Evolutionary conservation across 1,140 invertebrate genomes (phyloP), one percentile per base, ranked within the genome.

Genomic region (Scaptomyza pallida): DNA sequence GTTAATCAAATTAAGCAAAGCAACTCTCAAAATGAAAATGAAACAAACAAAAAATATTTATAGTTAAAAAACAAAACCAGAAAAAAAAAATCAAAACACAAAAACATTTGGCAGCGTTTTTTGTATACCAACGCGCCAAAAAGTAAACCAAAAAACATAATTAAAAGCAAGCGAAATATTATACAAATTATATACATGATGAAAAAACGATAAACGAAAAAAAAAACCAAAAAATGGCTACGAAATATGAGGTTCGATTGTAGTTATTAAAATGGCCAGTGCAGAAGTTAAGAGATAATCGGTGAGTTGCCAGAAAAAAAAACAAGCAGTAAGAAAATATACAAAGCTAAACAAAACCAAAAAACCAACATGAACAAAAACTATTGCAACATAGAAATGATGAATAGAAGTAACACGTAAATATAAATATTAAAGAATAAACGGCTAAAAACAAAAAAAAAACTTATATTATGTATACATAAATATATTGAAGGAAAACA

Each of bases 401-500:
- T 68, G 75, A 67, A 86, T 61, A 86, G 72, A 89, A 89, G 56
- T 74, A 59, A 77, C 73, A 71, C 54, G 63, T 78, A 86, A 86
- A 82, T 74, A 75, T 80, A 51, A 30, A 57, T 26, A 40, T 70
- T n/a, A n/a, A 70, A 70, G 70, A 51, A 52, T 70, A 69, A 73
- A 73, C 15, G 51, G 51, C 68, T 69, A 61, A 57, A 78, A 80
- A 77, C 56, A 83, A 86, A 70, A 44, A 15, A 33, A 52, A 69
- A 65, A 43, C 90, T 90, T 89, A 85, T 90, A 90, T 90, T 85
- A 90, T 90, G 88, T 89, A 89, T 90, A 89, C 88, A 90, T 83
- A 90, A 89, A 90, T 90, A 90, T 90, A 90, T 90, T 90, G 80
- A 90, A 90, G 63, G 78, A 90, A 90, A 90, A 88, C 81, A 81